phyloP scores from a whole-genome alignment of 2,797 vertebrate species.

The Aulostomus chinensis region DNA sequence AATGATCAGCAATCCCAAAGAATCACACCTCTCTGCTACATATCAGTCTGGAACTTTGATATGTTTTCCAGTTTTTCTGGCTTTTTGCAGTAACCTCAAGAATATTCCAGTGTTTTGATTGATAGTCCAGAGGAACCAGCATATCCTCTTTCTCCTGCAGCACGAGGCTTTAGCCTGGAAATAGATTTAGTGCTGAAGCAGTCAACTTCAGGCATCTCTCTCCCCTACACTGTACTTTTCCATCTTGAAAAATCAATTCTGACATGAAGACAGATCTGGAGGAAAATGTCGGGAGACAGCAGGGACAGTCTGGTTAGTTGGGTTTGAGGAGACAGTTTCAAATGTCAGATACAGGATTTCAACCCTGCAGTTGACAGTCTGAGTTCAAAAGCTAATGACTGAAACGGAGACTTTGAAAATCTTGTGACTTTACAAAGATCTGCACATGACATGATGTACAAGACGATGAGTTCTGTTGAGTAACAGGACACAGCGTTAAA shows the following conservation, averaged over 20 bases:
- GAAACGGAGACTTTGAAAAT: background rate
- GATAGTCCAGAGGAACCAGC: too few species aligned
- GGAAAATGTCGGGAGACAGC: conserved; percentile 39
- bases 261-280: conserved; percentile 18
- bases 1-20: too few species aligned
- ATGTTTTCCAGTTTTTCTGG: too few species aligned
- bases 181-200: too few species aligned
- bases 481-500: conserved; percentile 49
- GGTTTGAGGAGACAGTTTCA: conserved; percentile 16
- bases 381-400: background rate
- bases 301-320: conserved; percentile 9
- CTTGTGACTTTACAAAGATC: background rate
- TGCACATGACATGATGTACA: background rate
- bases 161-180: too few species aligned
- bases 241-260: conserved; percentile 21
- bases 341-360: conserved; percentile 19
- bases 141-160: too few species aligned
- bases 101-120: too few species aligned
- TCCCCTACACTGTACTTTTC: too few species aligned
- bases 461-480: conserved; percentile 41
- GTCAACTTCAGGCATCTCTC: too few species aligned
- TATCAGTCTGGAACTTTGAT: too few species aligned
- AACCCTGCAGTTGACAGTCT: background rate
- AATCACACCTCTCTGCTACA: too few species aligned
- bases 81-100: too few species aligned